A percentile compares a stretch with the other conserved stretches of the same genome.
phyloP scores from a whole-genome alignment of 2,888 invertebrate species.

The Uloborus plumipes region DNA sequence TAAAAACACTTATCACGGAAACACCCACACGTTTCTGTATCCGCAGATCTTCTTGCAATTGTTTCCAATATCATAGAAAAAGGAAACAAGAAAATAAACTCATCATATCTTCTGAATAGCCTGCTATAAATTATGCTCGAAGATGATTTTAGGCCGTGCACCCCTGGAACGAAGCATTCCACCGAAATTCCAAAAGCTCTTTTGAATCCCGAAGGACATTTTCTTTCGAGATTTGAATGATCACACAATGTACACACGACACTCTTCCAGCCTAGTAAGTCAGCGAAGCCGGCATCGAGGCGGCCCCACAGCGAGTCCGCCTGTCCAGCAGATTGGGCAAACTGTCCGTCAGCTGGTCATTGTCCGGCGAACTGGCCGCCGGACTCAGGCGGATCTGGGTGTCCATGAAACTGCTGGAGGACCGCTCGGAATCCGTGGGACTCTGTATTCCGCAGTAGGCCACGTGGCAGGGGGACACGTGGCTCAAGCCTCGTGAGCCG shows the following conservation, averaged over 20 bases:
- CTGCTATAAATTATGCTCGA: too few species aligned
- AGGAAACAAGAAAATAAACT: too few species aligned
- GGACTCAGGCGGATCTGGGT: slow-evolving; percentile 34
- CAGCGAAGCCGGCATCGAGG: slow-evolving; percentile 46
- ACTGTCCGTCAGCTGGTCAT: slow-evolving; percentile 47
- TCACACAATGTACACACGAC: not conserved
- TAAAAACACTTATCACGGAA: too few species aligned
- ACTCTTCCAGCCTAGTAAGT: slow-evolving; percentile 31
- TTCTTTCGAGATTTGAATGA: too few species aligned
- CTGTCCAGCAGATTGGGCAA: slow-evolving; percentile 43
- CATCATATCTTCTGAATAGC: too few species aligned
- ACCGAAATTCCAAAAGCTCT: too few species aligned
- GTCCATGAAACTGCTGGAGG: slow-evolving; percentile 54
- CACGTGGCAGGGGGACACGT: slow-evolving; percentile 42
- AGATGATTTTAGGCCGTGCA: too few species aligned
- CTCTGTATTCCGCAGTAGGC: slow-evolving; percentile 64
- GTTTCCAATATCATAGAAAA: too few species aligned
- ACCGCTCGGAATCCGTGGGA: slow-evolving; percentile 57
- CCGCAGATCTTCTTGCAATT: too few species aligned
- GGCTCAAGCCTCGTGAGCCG: not conserved
- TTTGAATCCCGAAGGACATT: too few species aligned
- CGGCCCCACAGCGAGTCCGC: slow-evolving; percentile 20
- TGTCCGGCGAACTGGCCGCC: slow-evolving; percentile 47
- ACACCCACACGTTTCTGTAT: too few species aligned
- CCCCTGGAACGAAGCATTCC: too few species aligned